Evolutionary conservation across 2,888 invertebrate genomes (phyloP).

Genomic region (Gasteruption jaculator): DNA sequence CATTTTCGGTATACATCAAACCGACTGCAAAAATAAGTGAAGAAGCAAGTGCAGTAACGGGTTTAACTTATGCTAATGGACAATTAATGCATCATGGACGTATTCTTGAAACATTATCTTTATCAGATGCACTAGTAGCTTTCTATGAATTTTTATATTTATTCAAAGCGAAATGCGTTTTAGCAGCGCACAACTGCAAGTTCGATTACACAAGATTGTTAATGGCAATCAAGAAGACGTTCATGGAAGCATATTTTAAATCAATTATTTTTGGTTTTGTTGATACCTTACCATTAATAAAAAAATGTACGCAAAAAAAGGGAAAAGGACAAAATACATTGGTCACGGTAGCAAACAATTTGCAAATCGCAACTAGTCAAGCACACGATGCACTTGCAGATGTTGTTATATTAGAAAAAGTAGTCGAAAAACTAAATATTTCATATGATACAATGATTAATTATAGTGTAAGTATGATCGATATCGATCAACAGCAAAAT

Average conservation of each 20-base stretch:
- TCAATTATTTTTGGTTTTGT: slow-evolving; percentile 8
- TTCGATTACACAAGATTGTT: slow-evolving; percentile 16
- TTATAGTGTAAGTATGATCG: background rate
- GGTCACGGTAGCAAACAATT: background rate
- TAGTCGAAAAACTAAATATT: slow-evolving; percentile 1
- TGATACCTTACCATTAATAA: slow-evolving; percentile 9
- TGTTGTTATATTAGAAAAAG: slow-evolving; percentile 3
- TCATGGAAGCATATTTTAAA: no score
- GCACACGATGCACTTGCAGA: slow-evolving; percentile 4
- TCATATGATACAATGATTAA: background rate
- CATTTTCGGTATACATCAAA: no score
- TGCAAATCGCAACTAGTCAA: background rate
- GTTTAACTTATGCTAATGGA: slow-evolving; percentile 3
- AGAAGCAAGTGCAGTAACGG: slow-evolving; percentile 8
- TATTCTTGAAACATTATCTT: slow-evolving; percentile 1
- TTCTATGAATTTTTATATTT: slow-evolving; percentile 11
- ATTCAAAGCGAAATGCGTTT: slow-evolving; percentile 2
- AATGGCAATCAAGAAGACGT: no score
- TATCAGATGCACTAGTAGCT: slow-evolving; percentile 2
- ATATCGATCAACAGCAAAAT: background rate
- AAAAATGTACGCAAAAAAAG: slow-evolving; percentile 4
- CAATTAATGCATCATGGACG: slow-evolving; percentile 10
- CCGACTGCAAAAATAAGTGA: slow-evolving; percentile 7
- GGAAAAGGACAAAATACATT: slow-evolving; percentile 17
- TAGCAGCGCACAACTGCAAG: slow-evolving; percentile 15